Conservation (phyloP, 2,113 vertebrate species). For the Damaliscus lunatus region DNA sequence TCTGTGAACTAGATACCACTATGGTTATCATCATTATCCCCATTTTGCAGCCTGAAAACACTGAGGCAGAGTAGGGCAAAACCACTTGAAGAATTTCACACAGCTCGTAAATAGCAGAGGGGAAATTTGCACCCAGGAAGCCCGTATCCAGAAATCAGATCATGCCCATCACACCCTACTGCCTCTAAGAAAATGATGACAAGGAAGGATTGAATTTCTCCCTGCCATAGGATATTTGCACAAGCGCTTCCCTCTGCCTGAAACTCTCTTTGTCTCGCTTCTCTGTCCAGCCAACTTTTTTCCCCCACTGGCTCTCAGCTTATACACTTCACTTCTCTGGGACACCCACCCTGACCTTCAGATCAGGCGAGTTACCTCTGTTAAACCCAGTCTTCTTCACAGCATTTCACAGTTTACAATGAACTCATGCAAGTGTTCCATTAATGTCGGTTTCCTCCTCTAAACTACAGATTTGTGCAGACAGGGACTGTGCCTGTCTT, state of each 20-base stretch:
- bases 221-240: not conserved
- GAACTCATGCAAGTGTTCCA: not conserved
- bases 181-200: not conserved
- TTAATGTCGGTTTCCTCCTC: rapidly evolving
- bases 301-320: not conserved
- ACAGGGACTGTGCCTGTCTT: not conserved
- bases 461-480: not conserved
- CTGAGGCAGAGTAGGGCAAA: not conserved
- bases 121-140: not conserved
- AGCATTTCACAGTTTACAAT: not conserved
- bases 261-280: not conserved
- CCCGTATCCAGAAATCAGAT: not conserved
- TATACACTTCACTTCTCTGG: not conserved
- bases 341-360: not conserved
- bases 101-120: not conserved
- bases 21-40: no score
- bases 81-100: not conserved
- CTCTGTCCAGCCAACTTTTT: not conserved
- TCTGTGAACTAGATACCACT: not conserved
- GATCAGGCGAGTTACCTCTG: rapidly evolving
- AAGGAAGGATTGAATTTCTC: not conserved
- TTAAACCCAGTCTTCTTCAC: not conserved
- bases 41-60: not conserved
- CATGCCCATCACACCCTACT: not conserved
- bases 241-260: not conserved